phyloP scores from a whole-genome alignment of 2,888 invertebrate species.

The Leistus spinibarbis region DNA sequence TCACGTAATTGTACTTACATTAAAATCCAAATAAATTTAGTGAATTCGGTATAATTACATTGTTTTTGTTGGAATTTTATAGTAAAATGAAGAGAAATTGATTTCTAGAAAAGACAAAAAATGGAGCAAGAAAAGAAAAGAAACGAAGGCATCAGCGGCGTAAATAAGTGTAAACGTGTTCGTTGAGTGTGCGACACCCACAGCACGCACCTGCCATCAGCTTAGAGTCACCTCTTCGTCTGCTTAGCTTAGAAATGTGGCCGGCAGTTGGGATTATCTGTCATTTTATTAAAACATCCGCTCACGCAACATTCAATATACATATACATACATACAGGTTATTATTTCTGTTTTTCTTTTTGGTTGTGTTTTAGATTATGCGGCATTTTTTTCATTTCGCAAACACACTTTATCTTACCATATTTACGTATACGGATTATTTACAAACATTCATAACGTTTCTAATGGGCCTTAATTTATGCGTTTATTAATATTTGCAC shows the following conservation, averaged over 20 bases:
- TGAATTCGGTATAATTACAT: no score
- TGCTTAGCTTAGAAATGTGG: no score
- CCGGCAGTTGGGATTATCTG: neutral
- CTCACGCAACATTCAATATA: slow-evolving; percentile 5
- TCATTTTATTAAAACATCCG: slow-evolving; percentile 7
- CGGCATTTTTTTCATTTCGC: neutral
- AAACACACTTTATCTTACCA: no score
- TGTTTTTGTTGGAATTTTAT: no score
- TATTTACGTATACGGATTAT: no score
- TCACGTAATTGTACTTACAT: no score
- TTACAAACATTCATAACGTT: slow-evolving; percentile 17
- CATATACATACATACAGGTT: no score
- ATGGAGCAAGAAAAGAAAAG: no score
- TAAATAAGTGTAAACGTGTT: neutral
- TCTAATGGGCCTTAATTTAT: slow-evolving; percentile 37
- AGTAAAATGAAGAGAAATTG: no score
- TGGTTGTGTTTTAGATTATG: neutral
- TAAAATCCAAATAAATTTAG: no score
- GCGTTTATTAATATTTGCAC: slow-evolving; percentile 39
- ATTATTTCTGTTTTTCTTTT: neutral
- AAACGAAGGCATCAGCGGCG: no score
- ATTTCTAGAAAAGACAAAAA: no score
- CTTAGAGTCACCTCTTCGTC: neutral
- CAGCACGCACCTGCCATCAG: neutral
- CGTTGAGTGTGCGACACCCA: neutral